Conservation (phyloP, 30 jellyfish, hydroid and myxozoan species). For the Aurelia sp. region DNA sequence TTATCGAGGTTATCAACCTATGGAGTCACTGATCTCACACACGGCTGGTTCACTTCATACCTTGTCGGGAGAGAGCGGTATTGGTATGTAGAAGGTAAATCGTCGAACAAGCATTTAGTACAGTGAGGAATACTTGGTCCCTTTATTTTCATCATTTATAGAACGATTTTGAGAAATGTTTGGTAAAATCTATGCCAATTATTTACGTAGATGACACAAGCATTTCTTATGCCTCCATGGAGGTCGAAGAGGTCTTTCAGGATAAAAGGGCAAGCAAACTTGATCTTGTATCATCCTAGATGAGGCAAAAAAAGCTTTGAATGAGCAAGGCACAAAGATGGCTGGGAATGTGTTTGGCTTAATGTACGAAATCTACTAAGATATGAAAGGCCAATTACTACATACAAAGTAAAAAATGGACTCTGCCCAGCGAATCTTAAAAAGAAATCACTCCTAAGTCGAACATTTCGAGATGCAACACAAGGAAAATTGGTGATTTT, state of each 20-base stretch:
- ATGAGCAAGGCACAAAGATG: neutral
- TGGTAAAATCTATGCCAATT: neutral
- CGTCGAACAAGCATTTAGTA: too few relatives aligned
- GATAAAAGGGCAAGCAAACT: neutral
- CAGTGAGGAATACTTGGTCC: neutral
- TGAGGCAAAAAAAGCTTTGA: neutral
- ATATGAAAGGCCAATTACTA: too few relatives aligned
- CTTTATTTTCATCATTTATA: too few relatives aligned
- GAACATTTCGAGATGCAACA: too few relatives aligned
- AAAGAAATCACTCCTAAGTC: too few relatives aligned
- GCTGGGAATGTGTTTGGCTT: too few relatives aligned
- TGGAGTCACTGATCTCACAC: neutral
- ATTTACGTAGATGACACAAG: neutral
- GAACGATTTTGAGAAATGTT: neutral
- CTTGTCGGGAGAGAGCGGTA: slow-evolving; percentile 1
- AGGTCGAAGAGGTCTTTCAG: neutral
- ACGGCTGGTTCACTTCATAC: neutral
- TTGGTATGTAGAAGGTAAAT: too few relatives aligned
- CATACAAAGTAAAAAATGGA: too few relatives aligned
- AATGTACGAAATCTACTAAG: too few relatives aligned
- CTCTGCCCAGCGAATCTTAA: too few relatives aligned
- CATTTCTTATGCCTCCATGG: too few relatives aligned
- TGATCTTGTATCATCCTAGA: slow-evolving; percentile 1
- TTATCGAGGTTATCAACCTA: neutral
- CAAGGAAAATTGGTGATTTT: too few relatives aligned